Conservation (phyloP, 2,797 vertebrate species). For the Gouania willdenowi region DNA sequence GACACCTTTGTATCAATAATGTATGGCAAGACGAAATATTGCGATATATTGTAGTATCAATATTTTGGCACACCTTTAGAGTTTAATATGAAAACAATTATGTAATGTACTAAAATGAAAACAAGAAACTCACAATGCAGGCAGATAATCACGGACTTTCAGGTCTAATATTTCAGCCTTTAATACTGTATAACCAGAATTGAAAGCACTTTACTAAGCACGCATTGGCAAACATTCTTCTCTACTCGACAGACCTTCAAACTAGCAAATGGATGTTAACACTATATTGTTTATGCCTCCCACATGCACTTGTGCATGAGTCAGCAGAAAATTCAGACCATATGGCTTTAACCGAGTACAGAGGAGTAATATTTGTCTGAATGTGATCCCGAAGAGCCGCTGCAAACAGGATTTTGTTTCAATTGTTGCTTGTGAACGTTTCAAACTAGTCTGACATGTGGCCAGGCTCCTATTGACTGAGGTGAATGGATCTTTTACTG, state of each 20-base stretch:
- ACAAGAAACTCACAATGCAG: too few relatives aligned
- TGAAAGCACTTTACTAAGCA: slow-evolving; percentile 36
- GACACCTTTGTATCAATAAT: too few relatives aligned
- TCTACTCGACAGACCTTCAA: slow-evolving; percentile 35
- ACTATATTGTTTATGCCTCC: slow-evolving; percentile 43
- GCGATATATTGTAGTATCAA: too few relatives aligned
- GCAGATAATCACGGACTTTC: slow-evolving; percentile 23
- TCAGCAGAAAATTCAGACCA: slow-evolving; percentile 63
- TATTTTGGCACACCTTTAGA: too few relatives aligned
- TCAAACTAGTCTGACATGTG: background rate
- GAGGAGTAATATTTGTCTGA: slow-evolving; percentile 27
- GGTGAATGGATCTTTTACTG: slow-evolving; percentile 3
- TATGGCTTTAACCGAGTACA: slow-evolving; percentile 47
- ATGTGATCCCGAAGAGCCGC: slow-evolving; percentile 20
- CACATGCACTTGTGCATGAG: slow-evolving; percentile 55
- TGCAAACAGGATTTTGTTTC: background rate
- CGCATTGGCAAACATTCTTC: slow-evolving; percentile 39
- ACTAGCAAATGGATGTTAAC: slow-evolving; percentile 50
- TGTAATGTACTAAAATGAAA: too few relatives aligned
- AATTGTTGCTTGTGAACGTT: slow-evolving; percentile 9
- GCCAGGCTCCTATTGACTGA: slow-evolving; percentile 1
- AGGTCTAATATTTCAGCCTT: slow-evolving; percentile 22
- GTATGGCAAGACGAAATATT: too few relatives aligned
- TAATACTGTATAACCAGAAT: slow-evolving; percentile 28
- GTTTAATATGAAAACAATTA: too few relatives aligned